Base-by-base conservation (phyloP, 2,888 invertebrate species). In the Phrixothrix hirtus region DNA sequence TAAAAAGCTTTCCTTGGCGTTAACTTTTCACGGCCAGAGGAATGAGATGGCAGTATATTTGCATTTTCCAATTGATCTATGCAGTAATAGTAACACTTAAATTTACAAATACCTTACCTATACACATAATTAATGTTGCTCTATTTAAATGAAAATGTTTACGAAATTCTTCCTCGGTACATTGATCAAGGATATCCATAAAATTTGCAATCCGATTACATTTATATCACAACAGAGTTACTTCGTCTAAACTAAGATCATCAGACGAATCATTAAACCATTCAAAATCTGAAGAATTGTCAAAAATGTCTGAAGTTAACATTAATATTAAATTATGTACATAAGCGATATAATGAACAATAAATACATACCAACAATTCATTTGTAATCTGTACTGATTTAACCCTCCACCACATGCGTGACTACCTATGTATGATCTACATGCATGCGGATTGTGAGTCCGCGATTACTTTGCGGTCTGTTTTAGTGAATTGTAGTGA, bases 191-290 rank as follows among this genome's bases (percentile, higher is more conserved):
- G 11, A 32, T 13, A 2, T 32, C 32, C 2, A 32, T 2, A 32
- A 3, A 32, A 12, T 12, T 13, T 4, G 2, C 11, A 12, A 32
- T 9, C 11, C 32, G 32, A 3, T 7, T 13, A 32, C 32, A 13
- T 13, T 32, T 32, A 27, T 27, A 27, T 27, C 10, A 9, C 9
- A 10, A n/a, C 27, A 27, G 27, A 10, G n/a, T 27, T 27, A 10
- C 27, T 27, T 6, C 9, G 27, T 27, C 10, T 27, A 27, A 27
- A 27, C 2, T 27, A 10, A 10, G n/a, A 10, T n/a, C 27, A 27
- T n/a, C 27, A 27, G 16, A 34, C 3, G 34, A 34, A 34, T 34
- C 34, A 16, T 10, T 34, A 16, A 34, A 34, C 15, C 34, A 34
- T 13, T 34, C 15, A 4, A n/a, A 15, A 10, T 14, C 34, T 10